These are phyloP conservation scores for Dryadula phaetusa DNA, from an alignment of 2,888 invertebrate genomes.

Conservation along the genomic window DNA sequence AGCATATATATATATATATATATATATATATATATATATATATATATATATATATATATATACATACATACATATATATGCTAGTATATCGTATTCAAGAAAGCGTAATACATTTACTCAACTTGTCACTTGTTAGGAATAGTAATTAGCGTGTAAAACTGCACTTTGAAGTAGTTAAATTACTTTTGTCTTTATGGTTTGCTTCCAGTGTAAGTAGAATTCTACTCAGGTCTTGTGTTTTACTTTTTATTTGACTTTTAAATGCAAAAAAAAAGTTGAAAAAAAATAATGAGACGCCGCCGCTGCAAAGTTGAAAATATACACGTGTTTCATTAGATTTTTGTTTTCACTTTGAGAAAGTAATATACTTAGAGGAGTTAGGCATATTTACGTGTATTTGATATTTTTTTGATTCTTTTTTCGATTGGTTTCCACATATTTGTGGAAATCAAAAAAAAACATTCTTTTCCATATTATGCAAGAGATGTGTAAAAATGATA, in stretches of 20 bases:
- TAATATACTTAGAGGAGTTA: background rate
- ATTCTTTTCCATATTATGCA: no score
- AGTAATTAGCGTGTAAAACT: constrained; percentile 23
- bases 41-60: no score
- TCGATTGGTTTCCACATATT: no score
- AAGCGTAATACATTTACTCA: constrained; percentile 1
- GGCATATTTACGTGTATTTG: no score
- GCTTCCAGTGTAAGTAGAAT: background rate
- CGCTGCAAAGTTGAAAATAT: background rate
- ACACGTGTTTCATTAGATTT: background rate
- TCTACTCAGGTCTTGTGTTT: background rate
- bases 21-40: no score
- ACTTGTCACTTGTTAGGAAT: constrained; percentile 16
- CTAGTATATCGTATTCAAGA: background rate
- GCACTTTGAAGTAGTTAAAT: constrained; percentile 18
- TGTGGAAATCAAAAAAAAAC: no score
- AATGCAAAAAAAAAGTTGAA: constrained; percentile 12
- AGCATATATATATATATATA: no score
- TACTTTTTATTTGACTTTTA: constrained; percentile 3
- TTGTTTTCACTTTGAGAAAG: background rate
- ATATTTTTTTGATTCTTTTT: no score
- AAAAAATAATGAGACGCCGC: background rate
- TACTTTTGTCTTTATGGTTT: constrained; percentile 14
- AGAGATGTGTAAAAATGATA: no score
- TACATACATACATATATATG: background rate